phyloP scores from a whole-genome alignment of 2,797 vertebrate species.

The Lepilemur ruficaudatus region DNA sequence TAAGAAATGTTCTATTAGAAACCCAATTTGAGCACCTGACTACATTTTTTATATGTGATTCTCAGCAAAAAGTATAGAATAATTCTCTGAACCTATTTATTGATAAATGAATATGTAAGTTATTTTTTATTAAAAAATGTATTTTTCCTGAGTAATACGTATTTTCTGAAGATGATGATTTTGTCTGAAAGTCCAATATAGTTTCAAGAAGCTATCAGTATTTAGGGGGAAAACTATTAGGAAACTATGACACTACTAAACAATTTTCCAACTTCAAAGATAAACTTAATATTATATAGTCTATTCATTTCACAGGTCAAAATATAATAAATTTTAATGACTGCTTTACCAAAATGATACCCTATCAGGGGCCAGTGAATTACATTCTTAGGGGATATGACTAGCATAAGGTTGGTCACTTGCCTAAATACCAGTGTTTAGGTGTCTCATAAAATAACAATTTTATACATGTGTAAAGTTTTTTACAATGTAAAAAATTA shows the following conservation, averaged over 20 bases:
- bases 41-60: background rate
- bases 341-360: background rate
- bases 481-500: background rate
- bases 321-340: constrained; percentile 1
- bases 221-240: background rate
- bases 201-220: background rate
- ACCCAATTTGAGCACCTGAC: background rate
- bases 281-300: background rate
- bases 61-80: background rate
- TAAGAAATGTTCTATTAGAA: background rate
- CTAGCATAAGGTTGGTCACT: background rate
- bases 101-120: background rate
- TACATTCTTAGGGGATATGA: background rate
- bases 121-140: background rate
- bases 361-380: background rate
- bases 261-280: background rate
- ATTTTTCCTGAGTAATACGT: background rate
- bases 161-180: background rate
- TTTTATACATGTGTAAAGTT: background rate
- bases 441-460: background rate
- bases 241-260: background rate
- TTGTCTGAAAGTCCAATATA: background rate
- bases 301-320: background rate
- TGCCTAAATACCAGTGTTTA: background rate
- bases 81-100: background rate